Base-by-base conservation (phyloP, 1,140 invertebrate genomes). In the Melipona quadrifasciata region DNA sequence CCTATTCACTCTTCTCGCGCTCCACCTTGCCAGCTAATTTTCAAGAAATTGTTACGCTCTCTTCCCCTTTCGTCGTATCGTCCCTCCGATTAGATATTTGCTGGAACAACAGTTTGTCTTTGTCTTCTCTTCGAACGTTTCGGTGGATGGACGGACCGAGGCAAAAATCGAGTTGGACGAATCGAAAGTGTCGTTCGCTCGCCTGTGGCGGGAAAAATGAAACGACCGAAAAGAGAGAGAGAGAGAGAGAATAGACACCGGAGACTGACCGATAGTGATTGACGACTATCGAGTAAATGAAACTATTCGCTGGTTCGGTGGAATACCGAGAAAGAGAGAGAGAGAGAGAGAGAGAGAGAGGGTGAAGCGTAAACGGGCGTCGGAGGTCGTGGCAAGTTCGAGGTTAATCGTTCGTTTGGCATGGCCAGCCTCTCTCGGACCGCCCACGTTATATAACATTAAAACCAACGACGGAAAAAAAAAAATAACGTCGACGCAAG, bases 361-460 rank as follows among this genome's bases (percentile, higher is more conserved):
- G 53, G 57, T 47, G 34, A 68, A 77, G 78, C 84, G 57, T 74
- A 83, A 86, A 86, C 65, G 75, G 80, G 53, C 78, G 84, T 65
- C 87, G 73, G 84, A 89, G 88, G 85, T 89, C 87, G 85, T 57
- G 58, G 68, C 87, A 89, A 89, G 88, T 89, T 89, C 88, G 88
- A 89, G 88, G 88, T 89, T 89, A 89, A 89, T 89, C 80, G 85
- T 87, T 79, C 81, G 84, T 89, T 89, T 89, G 88, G 87, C 88
- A 89, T 86, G 85, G 78, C 64, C 61, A 67, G 76, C 57, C 87
- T 85, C 75, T 73, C 75, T 73, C 70, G 71, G 31, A 58, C 83
- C 77, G 85, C 72, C 80, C 80, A 73, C 85, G 58, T 89, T 89
- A 86, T n/a, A 34, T 84, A 87, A 89, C 31, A 47, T 21, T 19